Evolutionary conservation across 2,888 invertebrate genomes (phyloP).

Genomic region (Cancer borealis): DNA sequence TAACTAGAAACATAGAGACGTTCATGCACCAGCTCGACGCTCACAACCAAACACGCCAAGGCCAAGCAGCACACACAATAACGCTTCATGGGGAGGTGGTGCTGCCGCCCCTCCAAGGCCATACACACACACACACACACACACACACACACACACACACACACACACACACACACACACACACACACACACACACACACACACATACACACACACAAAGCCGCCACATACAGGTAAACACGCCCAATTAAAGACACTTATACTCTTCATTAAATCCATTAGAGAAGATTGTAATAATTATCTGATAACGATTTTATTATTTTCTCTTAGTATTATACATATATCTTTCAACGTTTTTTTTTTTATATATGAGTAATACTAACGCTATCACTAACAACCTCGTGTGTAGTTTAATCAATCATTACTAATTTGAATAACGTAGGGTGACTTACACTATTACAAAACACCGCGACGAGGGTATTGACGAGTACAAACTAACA

Average conservation of each 20-base stretch:
- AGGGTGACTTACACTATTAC: not conserved
- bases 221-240: not conserved
- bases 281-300: not conserved
- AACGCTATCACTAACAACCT: not conserved
- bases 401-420: not conserved
- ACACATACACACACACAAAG: constrained; percentile 26
- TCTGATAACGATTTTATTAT: not conserved
- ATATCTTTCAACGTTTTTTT: not conserved
- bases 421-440: not conserved
- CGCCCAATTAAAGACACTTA: not conserved
- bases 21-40: not conserved
- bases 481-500: not conserved
- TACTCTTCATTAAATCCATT: not conserved
- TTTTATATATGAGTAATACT: not conserved
- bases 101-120: not conserved
- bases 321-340: not conserved
- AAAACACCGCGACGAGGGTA: not conserved
- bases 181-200: constrained; percentile 32
- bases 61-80: not conserved
- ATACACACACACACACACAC: constrained; percentile 16
- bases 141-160: constrained; percentile 20
- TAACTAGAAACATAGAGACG: not conserved
- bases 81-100: not conserved
- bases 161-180: constrained; percentile 22
- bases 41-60: not conserved